phyloP scores from a whole-genome alignment of 2,888 invertebrate genomes.

The Arctia plantaginis region DNA sequence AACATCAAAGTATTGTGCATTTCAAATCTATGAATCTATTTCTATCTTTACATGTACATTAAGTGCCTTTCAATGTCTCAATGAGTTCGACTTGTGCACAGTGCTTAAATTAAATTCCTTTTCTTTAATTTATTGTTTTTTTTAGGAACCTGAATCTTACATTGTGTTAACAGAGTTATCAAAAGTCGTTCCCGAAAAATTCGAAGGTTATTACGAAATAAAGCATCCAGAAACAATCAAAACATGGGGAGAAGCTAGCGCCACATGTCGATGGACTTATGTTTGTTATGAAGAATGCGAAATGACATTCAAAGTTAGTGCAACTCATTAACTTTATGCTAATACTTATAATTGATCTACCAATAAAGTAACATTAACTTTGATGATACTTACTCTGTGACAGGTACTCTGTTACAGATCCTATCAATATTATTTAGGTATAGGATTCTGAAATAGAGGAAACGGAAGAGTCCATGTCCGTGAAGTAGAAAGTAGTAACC shows the following conservation, averaged over 20 bases:
- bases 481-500: not conserved
- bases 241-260: constrained; percentile 79
- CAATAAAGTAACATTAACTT: not conserved
- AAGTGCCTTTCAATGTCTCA: too few species aligned
- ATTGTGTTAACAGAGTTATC: constrained; percentile 70
- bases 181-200: constrained; percentile 71
- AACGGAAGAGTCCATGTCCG: not conserved
- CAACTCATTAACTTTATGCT: not conserved
- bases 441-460: not conserved
- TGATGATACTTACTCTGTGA: not conserved
- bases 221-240: constrained; percentile 72
- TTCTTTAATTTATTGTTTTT: not conserved
- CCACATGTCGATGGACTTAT: constrained; percentile 74
- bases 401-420: not conserved
- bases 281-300: constrained; percentile 76
- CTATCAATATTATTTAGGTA: not conserved
- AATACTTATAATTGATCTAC: not conserved
- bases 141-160: constrained; percentile 75
- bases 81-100: too few species aligned
- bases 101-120: too few species aligned
- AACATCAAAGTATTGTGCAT: too few species aligned
- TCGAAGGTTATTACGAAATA: constrained; percentile 77
- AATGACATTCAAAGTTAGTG: constrained; percentile 71
- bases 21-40: too few species aligned
- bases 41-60: too few species aligned